Evolutionary conservation across 2,113 vertebrate species (phyloP).

Genomic region (Caracal caracal): DNA sequence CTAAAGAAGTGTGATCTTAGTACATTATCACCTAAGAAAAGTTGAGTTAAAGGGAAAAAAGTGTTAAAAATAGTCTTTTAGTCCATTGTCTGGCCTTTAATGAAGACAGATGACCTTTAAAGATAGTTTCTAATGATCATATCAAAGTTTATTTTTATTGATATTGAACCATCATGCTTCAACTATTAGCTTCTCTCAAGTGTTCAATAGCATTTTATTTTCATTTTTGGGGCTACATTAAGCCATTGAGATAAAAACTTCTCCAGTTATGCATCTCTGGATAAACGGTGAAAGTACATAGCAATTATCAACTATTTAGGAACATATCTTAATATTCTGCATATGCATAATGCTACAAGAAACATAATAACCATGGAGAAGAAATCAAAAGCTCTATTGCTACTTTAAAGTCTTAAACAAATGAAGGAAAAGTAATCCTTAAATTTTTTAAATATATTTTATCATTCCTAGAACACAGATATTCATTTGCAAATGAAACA

Average conservation of each 20-base stretch:
- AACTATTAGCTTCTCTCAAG: background rate
- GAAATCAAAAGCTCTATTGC: background rate
- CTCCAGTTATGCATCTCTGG: background rate
- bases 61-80: background rate
- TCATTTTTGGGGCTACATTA: background rate
- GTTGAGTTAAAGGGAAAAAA: background rate
- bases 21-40: background rate
- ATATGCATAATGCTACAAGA: background rate
- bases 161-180: background rate
- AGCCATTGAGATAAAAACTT: background rate
- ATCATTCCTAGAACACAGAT: background rate
- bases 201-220: conserved; percentile 1
- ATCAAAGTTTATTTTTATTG: conserved; percentile 15
- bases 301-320: background rate
- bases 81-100: background rate
- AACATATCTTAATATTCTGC: background rate
- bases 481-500: conserved; percentile 20
- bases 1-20: background rate
- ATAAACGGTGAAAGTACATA: background rate
- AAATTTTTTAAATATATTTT: background rate
- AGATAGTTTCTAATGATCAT: background rate
- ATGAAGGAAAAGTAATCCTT: background rate
- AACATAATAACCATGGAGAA: background rate
- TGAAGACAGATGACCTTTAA: background rate
- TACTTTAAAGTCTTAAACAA: conserved; percentile 1